phyloP scores from a whole-genome alignment of 2,113 vertebrate species.

The Echinops telfairi region DNA sequence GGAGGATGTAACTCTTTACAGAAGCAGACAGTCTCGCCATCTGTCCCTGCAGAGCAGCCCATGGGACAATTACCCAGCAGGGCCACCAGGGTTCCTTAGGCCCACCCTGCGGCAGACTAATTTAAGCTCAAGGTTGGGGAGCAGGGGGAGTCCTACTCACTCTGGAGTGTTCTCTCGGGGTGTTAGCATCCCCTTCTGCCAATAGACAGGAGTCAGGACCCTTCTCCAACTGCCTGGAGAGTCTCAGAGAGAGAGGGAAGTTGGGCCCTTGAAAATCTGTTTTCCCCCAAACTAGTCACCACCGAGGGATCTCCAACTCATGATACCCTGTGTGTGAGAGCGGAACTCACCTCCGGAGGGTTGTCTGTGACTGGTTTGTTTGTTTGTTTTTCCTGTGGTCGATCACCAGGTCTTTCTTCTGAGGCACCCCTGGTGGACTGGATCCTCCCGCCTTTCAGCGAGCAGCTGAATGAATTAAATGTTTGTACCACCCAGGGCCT shows the following conservation, averaged over 20 bases:
- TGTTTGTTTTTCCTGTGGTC: neutral
- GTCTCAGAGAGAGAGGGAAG: neutral
- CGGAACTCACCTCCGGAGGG: neutral
- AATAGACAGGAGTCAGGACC: neutral
- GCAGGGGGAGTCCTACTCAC: neutral
- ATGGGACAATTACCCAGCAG: too few species aligned
- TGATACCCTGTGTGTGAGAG: neutral
- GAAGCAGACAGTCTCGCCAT: too few species aligned
- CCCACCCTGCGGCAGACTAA: neutral
- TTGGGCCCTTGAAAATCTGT: neutral
- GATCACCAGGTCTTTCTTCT: neutral
- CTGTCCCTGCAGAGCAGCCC: too few species aligned
- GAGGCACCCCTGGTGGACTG: neutral
- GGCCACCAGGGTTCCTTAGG: too few species aligned
- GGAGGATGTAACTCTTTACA: too few species aligned
- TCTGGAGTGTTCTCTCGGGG: neutral
- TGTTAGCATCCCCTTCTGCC: neutral
- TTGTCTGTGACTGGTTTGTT: too few species aligned
- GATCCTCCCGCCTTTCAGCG: neutral
- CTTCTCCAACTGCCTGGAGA: neutral
- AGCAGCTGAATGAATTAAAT: neutral
- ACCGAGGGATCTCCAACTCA: neutral
- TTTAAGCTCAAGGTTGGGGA: too few species aligned
- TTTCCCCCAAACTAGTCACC: neutral
- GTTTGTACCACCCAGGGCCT: neutral